These are phyloP conservation scores for Lepidothrix coronata DNA, from an alignment of 2,113 vertebrate genomes.

Conservation along the genomic window DNA sequence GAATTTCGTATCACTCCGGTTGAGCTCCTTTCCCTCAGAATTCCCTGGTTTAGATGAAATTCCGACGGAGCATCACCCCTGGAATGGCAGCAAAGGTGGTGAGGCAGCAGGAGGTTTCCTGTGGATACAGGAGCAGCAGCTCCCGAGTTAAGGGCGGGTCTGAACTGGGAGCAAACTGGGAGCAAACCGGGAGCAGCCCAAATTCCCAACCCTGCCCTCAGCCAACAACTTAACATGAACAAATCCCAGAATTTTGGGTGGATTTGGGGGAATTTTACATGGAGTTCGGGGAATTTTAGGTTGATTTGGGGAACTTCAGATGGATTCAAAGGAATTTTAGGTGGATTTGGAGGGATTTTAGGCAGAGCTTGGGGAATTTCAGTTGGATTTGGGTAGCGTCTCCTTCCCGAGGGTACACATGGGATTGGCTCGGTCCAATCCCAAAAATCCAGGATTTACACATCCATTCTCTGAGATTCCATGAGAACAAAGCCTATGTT, in stretches of 20 bases:
- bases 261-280: too few species aligned
- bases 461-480: too few species aligned
- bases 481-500: fast-evolving
- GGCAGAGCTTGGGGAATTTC: not conserved
- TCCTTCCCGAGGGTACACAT: not conserved
- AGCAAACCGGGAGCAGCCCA: not conserved
- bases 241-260: not conserved
- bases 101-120: not conserved
- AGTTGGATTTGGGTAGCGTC: too few species aligned
- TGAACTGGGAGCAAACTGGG: not conserved
- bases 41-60: too few species aligned
- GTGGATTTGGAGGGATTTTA: not conserved
- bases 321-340: too few species aligned
- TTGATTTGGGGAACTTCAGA: not conserved
- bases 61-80: too few species aligned
- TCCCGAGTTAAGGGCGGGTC: not conserved
- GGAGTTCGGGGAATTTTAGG: too few species aligned
- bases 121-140: fast-evolving
- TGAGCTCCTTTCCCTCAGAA: not conserved
- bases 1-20: not conserved
- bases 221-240: not conserved
- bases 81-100: too few species aligned
- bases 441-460: not conserved
- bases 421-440: not conserved
- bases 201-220: not conserved